Evolutionary conservation across 2,888 invertebrate species (phyloP).

Genomic region (Aquatica leii): DNA sequence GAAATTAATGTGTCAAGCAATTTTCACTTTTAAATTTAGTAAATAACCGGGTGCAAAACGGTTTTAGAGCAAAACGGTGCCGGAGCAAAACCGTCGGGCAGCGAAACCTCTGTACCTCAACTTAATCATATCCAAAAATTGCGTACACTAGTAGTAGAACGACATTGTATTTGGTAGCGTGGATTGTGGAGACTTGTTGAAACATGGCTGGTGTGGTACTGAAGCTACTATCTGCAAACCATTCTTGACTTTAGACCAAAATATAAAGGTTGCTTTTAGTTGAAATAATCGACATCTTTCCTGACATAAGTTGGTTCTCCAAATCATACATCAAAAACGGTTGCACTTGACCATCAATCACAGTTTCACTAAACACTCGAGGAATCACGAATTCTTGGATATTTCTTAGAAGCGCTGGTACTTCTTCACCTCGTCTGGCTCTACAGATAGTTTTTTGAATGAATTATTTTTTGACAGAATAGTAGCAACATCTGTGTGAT

Average conservation of each 20-base stretch:
- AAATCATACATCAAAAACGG: background rate
- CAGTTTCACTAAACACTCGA: background rate
- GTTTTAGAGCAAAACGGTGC: too few species aligned
- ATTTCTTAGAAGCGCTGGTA: background rate
- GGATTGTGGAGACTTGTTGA: conserved; percentile 10
- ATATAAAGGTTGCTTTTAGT: background rate
- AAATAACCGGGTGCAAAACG: too few species aligned
- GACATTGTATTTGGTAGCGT: conserved; percentile 2
- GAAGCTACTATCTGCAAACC: conserved; percentile 6
- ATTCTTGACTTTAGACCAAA: background rate
- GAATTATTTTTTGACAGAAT: conserved; percentile 8
- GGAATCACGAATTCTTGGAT: background rate
- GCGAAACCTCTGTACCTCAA: too few species aligned
- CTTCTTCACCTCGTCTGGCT: conserved; percentile 5
- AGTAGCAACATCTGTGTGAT: conserved; percentile 12
- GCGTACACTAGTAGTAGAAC: conserved; percentile 7
- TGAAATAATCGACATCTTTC: background rate
- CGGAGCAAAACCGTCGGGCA: too few species aligned
- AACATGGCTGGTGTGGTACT: conserved; percentile 11
- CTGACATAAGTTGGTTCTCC: background rate
- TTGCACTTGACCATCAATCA: background rate
- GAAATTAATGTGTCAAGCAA: too few species aligned
- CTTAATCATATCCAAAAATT: too few species aligned
- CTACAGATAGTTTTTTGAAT: conserved; percentile 6
- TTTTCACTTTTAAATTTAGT: too few species aligned